Base-by-base conservation (phyloP, 1,140 invertebrate species). In the Brachionus plicatilis region DNA sequence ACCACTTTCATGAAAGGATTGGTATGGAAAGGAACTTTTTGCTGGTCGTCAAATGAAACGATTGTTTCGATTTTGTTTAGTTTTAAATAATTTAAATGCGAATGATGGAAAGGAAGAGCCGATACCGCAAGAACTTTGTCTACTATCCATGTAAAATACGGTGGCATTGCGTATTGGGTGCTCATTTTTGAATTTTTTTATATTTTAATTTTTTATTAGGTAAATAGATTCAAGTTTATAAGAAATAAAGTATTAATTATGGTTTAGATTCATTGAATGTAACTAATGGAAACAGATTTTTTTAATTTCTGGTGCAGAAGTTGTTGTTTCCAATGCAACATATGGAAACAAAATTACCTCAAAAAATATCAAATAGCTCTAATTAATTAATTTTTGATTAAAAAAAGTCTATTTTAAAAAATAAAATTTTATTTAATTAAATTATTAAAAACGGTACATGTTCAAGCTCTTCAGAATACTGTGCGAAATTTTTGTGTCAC, bases 91-190 rank as follows among this genome's bases (percentile, higher is more conserved):
- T 82, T 82, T 47, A 82, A 65, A 47, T 82, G 79, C 0, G 53
- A 29, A 47, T 82, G 79, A 66, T 82, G 79, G 29, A 65, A 82
- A 20, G 79, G 79, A 20, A 47, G 8, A 17, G 79, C 79, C 2
- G 79, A 82, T 9, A 82, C 41, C 4, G 79, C 79, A 24, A 82
- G 41, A 20, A 65, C 9, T 45, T 82, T 82, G 66, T 82, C 79
- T 45, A 82, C 53, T 9, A 82, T 17, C 79, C 79, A 82, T 45
- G 79, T 37, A 47, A 82, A 82, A 82, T 82, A 82, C 1, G 79
- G 79, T 27, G 79, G 72, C 72, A 76, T 76, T 33, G 72, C 72
- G 50, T 76, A 76, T 76, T 76, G 72, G 20, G 72, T 76, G 9
- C 68, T 72, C 68, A 72, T 72, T 72, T 68, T 68, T n/a, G 27